A percentile compares a stretch with the other conserved stretches of the same genome.
Conservation (phyloP, 2,888 invertebrate genomes). For the Apamea crenata region DNA sequence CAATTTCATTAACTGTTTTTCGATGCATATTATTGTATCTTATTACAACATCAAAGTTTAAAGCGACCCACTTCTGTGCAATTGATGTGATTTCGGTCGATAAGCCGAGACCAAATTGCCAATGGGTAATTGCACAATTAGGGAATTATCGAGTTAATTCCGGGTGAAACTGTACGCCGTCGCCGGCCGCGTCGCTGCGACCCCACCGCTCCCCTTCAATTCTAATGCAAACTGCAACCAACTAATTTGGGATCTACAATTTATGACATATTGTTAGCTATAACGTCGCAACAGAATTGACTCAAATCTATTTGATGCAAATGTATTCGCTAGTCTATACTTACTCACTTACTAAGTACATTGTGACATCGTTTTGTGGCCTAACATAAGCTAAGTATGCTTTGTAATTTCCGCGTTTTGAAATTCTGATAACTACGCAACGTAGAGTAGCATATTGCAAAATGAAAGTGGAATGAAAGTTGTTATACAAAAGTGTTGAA, state of each 20-base stretch:
- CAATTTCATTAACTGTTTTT: constrained; percentile 39
- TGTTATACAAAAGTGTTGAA: constrained; percentile 27
- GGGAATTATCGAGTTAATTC: constrained; percentile 88
- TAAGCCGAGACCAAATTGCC: constrained; percentile 84
- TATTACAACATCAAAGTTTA: constrained; percentile 63
- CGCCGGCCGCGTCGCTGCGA: constrained; percentile 60
- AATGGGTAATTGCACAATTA: constrained; percentile 88
- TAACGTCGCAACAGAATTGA: constrained; percentile 69
- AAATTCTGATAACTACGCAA: constrained; percentile 48
- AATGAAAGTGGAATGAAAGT: constrained; percentile 52
- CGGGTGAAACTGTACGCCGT: constrained; percentile 84
- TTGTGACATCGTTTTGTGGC: constrained; percentile 57
- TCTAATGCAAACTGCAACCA: constrained; percentile 84
- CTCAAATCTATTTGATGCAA: constrained; percentile 61
- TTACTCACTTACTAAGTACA: constrained; percentile 32
- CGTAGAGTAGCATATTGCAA: constrained; percentile 43
- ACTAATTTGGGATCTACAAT: constrained; percentile 78
- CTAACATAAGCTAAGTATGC: constrained; percentile 49
- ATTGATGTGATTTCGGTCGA: constrained; percentile 73
- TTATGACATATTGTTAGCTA: constrained; percentile 81
- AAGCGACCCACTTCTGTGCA: constrained; percentile 64
- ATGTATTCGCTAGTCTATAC: constrained; percentile 49
- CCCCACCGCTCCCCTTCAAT: constrained; percentile 72
- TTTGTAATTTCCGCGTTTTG: constrained; percentile 56
- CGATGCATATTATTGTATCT: constrained; percentile 54